A percentile compares a stretch with the other conserved stretches of the same genome.
These are phyloP conservation scores for Chloropsis hardwickii DNA, from an alignment of 2,113 vertebrate species.

Conservation along the genomic window DNA sequence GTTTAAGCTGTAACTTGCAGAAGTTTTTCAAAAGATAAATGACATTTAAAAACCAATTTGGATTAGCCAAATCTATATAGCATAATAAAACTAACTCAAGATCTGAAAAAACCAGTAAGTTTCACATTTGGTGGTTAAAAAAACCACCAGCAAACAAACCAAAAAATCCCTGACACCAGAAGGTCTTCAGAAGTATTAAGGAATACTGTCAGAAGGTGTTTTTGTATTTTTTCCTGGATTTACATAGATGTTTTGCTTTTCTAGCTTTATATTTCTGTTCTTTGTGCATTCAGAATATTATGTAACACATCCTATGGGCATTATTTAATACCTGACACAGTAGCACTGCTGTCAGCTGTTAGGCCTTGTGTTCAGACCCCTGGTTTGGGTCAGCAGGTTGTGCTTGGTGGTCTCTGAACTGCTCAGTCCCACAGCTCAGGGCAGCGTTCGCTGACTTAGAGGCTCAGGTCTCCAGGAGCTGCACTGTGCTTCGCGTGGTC, in stretches of 20 bases:
- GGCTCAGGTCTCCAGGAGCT: background rate
- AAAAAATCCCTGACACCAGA: accelerated
- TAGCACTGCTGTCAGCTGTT: background rate
- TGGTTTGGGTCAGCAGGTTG: background rate
- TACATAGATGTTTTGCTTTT: background rate
- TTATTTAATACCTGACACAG: background rate
- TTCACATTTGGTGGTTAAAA: background rate
- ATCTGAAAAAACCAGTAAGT: accelerated
- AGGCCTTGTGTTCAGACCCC: background rate
- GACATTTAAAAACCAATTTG: background rate
- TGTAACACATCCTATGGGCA: background rate
- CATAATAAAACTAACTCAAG: background rate
- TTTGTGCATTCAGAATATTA: background rate
- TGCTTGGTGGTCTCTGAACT: background rate
- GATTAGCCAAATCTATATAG: background rate
- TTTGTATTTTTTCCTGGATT: background rate
- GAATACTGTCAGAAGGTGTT: background rate
- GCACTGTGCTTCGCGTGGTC: accelerated
- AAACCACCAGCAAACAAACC: accelerated
- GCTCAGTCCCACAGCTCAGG: background rate
- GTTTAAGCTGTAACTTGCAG: background rate
- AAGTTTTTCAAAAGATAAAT: background rate
- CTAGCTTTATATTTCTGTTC: background rate
- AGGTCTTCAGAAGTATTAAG: background rate
- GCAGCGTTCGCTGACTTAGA: background rate